Evolutionary conservation across 2,797 vertebrate genomes (phyloP).

Genomic region (Zenarchopterus dispar): DNA sequence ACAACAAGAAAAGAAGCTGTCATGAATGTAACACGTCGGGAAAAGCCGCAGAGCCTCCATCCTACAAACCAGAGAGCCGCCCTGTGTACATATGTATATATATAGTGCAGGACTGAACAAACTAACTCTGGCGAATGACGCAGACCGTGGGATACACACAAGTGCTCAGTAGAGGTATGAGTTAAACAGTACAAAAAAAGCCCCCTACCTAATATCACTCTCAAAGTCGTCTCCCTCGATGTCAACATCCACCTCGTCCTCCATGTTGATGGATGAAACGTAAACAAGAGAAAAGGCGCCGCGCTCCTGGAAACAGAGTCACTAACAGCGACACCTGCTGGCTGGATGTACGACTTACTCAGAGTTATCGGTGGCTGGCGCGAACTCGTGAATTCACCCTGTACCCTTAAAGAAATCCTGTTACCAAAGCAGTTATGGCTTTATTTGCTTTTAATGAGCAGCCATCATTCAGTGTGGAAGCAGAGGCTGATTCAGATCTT

Average conservation of each 20-base stretch:
- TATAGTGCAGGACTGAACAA: no score
- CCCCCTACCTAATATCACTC: conserved; percentile 56
- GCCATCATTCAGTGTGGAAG: no score
- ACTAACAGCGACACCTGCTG: conserved; percentile 59
- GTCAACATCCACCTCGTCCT: conserved; percentile 84
- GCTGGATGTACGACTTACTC: conserved; percentile 11
- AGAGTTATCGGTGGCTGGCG: no score
- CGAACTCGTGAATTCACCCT: no score
- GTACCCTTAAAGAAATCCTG: no score
- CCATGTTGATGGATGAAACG: conserved; percentile 73
- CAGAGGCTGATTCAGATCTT: no score
- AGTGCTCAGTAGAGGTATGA: fast-evolving
- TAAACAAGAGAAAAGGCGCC: conserved; percentile 38
- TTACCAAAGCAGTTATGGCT: no score
- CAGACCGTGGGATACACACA: no score
- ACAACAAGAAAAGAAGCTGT: conserved; percentile 22
- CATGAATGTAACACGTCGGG: neutral
- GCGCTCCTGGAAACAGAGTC: fast-evolving
- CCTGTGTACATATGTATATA: no score
- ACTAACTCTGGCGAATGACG: no score
- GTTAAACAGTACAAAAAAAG: fast-evolving
- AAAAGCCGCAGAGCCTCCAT: neutral
- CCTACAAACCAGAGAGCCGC: no score
- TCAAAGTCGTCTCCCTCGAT: conserved; percentile 83
- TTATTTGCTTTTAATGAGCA: no score